Evolutionary conservation across 2,113 vertebrate species (phyloP).

Genomic region (Labeo catla): DNA sequence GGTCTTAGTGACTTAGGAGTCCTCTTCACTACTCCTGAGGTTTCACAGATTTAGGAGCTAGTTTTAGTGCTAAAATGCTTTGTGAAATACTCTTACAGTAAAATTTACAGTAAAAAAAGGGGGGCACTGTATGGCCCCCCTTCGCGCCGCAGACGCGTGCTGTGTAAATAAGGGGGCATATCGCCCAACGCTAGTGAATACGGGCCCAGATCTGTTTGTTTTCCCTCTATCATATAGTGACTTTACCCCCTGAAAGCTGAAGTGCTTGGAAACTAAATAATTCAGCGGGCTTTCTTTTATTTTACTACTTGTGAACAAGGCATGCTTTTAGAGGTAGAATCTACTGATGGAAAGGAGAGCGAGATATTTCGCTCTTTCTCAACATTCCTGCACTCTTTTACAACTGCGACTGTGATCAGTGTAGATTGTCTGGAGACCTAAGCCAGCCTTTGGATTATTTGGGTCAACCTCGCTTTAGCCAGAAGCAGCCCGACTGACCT

Average conservation of each 20-base stretch:
- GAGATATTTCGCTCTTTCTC: neutral
- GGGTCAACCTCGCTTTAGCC: conserved; percentile 8
- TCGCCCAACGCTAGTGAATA: no score
- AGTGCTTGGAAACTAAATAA: conserved; percentile 65
- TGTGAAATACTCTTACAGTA: no score
- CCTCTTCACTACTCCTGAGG: no score
- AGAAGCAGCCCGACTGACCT: conserved; percentile 7
- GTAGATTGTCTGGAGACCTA: neutral
- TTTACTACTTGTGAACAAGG: conserved; percentile 52
- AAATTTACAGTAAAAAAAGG: no score
- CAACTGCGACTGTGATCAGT: conserved; percentile 5
- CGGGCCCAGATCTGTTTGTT: neutral
- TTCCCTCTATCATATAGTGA: conserved; percentile 18
- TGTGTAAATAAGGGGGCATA: no score
- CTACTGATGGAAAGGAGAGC: neutral
- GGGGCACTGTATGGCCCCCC: no score
- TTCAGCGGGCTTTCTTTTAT: conserved; percentile 59
- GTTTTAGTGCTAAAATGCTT: no score
- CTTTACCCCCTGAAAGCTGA: neutral
- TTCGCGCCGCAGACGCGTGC: no score
- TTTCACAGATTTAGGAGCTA: no score
- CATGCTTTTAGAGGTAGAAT: conserved; percentile 15
- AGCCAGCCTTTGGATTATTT: neutral
- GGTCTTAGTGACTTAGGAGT: no score
- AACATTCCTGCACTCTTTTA: neutral